phyloP scores from a whole-genome alignment of 2,113 vertebrate species.

The Pavo muticus region DNA sequence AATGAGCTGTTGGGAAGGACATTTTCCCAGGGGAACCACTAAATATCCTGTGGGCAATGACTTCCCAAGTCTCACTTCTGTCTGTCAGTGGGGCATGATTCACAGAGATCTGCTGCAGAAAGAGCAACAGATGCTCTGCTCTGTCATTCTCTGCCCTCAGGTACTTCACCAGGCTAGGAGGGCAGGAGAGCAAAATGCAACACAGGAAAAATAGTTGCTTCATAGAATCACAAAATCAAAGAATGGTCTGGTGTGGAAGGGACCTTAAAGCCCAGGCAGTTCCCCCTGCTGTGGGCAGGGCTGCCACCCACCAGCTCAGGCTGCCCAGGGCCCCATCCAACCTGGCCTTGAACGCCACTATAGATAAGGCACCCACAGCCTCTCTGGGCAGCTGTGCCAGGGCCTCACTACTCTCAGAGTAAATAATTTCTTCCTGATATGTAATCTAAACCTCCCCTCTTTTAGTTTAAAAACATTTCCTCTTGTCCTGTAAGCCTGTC shows the following conservation, averaged over 20 bases:
- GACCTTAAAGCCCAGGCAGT: background rate
- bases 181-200: background rate
- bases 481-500: background rate
- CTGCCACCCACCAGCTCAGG: background rate
- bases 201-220: background rate
- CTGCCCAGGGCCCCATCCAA: background rate
- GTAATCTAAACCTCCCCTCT: background rate
- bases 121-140: background rate
- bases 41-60: background rate
- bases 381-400: background rate
- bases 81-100: fast-evolving
- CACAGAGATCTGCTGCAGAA: background rate
- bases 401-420: background rate
- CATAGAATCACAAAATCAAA: background rate
- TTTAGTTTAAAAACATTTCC: background rate
- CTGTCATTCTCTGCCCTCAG: background rate
- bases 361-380: background rate
- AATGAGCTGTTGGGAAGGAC: background rate
- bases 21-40: background rate
- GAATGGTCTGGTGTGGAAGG: background rate
- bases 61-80: background rate
- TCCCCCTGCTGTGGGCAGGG: background rate
- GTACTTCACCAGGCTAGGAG: background rate
- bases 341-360: background rate
- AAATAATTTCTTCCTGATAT: background rate